Percentiles rank a stretch among this genome's conserved stretches.
Evolutionary conservation across 2,113 vertebrate genomes (phyloP).

Genomic region (Hystrix cristata): DNA sequence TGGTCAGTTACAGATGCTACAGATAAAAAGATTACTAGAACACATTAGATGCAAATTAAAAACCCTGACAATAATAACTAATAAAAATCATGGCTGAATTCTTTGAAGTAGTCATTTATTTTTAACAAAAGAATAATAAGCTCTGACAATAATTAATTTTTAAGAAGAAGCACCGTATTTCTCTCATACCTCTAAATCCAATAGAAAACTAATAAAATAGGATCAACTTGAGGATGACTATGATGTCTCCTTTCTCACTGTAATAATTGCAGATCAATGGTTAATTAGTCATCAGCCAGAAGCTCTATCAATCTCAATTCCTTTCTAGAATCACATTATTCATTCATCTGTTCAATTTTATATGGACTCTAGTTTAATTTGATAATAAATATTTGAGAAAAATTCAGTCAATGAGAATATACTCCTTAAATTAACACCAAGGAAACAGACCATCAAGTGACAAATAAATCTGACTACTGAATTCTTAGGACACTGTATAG

Average conservation of each 20-base stretch:
- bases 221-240: neutral
- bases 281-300: neutral
- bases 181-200: neutral
- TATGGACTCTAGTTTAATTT: neutral
- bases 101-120: neutral
- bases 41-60: constrained; percentile 20
- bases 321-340: neutral
- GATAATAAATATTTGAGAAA: neutral
- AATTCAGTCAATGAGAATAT: neutral
- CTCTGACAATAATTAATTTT: neutral
- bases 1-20: constrained; percentile 14
- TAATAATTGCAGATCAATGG: neutral
- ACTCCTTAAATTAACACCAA: neutral
- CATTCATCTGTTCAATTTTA: constrained; percentile 4
- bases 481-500: neutral
- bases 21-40: constrained; percentile 35
- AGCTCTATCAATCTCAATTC: constrained; percentile 41
- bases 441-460: neutral
- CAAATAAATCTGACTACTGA: neutral
- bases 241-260: fast-evolving
- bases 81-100: neutral
- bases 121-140: constrained; percentile 21
- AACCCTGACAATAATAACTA: constrained; percentile 23
- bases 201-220: constrained; percentile 10
- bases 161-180: neutral